Evolutionary conservation across 2,888 invertebrate genomes (phyloP), one percentile per base, ranked within the genome.

Genomic region (Biston betularia): DNA sequence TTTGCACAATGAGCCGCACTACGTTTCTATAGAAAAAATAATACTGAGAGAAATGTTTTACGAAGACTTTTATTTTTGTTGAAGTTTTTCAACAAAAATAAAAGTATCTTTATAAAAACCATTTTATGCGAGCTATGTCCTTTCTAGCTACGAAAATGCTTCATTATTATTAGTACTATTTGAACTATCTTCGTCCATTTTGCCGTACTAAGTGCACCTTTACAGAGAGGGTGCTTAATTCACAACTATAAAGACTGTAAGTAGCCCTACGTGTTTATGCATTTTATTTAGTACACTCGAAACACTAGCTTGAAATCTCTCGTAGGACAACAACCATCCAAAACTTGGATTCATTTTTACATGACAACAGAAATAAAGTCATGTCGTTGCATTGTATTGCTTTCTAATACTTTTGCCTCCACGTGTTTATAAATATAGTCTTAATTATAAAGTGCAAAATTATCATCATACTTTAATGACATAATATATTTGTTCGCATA

Each of bases 181-280:
- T n/a, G 12, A n/a, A 40, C 48, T 10, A 48, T 24, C 14, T 62
- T 48, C 15, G 55, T 63, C 14, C 34, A 50, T 63, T 49, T 55
- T 49, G 49, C 24, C 46, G 49, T 7, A 34, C 55, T 63, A 63
- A 63, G 62, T 55, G 55, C 62, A 53, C 60, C 45, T 35, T 42
- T 44, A 8, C 44, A 3, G n/a, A 46, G 52, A 52, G 35, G 52
- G 38, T 40, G 40, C 53, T 53, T 50, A 40, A 11, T 48, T 54
- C 33, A 11, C 48, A 56, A 49, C 62, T 56, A 45, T 53, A 34
- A 50, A 61, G 53, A 45, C 48, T 48, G 48, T 63, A 55, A 50
- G 55, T 55, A 34, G 14, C 42, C 9, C 48, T 56, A 62, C 55
- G 38, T 40, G 40, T 40, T 53, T 53, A 53, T 53, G 53, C 53